phyloP scores from a whole-genome alignment of 1,140 invertebrate genomes.

The Tetramorium parvispinum region DNA sequence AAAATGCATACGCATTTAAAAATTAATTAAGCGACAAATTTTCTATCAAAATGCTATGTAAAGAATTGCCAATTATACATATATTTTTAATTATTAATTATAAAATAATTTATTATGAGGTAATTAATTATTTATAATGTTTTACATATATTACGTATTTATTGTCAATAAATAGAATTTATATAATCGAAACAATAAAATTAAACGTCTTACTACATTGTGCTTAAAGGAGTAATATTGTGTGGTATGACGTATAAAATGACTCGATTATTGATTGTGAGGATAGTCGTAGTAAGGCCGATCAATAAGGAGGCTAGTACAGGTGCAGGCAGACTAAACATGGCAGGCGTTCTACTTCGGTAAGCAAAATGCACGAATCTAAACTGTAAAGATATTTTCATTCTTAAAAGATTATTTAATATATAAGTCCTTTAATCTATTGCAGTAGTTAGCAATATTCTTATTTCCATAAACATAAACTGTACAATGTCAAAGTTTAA shows the following conservation, averaged over 20 bases:
- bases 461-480: not conserved
- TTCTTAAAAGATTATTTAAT: not conserved
- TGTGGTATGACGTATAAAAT: slow-evolving; percentile 9
- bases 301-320: slow-evolving; percentile 81
- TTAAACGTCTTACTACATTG: not conserved
- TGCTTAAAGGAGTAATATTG: not conserved
- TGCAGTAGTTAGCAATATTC: not conserved
- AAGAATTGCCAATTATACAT: not conserved
- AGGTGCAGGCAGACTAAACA: slow-evolving; percentile 70
- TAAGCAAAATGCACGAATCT: slow-evolving; percentile 69
- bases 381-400: not conserved
- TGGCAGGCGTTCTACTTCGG: slow-evolving; percentile 81
- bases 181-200: not conserved
- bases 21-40: not conserved
- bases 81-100: not conserved
- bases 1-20: not conserved
- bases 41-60: not conserved
- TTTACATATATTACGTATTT: too few relatives aligned
- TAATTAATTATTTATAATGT: slow-evolving; percentile 20
- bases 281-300: slow-evolving; percentile 55
- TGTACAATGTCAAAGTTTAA: not conserved
- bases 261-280: slow-evolving; percentile 63
- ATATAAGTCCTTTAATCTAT: not conserved
- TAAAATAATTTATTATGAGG: not conserved
- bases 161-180: not conserved